Percentiles rank a stretch among this genome's conserved stretches.
phyloP scores from a whole-genome alignment of 1,140 invertebrate species.

The Nasonia vitripennis region DNA sequence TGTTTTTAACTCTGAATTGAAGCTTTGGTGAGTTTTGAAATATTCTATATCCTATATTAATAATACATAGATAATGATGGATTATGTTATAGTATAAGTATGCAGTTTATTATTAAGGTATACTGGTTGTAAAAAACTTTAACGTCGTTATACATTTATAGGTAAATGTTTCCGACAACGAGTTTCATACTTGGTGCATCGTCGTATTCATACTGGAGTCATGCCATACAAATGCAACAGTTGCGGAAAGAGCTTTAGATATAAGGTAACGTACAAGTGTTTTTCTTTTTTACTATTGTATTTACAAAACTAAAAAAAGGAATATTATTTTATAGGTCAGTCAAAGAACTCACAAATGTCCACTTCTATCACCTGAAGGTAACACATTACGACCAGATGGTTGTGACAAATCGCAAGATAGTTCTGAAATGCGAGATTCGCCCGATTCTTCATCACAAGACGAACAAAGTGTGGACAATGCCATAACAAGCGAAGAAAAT shows the following conservation, averaged over 20 bases:
- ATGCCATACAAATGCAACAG: slow-evolving; percentile 89
- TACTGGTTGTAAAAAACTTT: not conserved
- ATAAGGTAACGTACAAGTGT: slow-evolving; percentile 79
- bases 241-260: slow-evolving; percentile 88
- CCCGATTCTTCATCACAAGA: slow-evolving; percentile 21
- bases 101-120: not conserved
- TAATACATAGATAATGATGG: too few relatives aligned
- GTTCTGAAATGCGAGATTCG: slow-evolving; percentile 48
- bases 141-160: slow-evolving; percentile 65
- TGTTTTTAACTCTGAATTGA: slow-evolving; percentile 17
- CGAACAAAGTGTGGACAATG: not conserved
- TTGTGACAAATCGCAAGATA: slow-evolving; percentile 72
- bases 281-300: not conserved
- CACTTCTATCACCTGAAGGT: slow-evolving; percentile 77
- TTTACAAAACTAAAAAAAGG: slow-evolving; percentile 3
- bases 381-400: slow-evolving; percentile 71
- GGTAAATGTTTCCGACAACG: slow-evolving; percentile 91
- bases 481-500: slow-evolving; percentile 61
- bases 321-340: slow-evolving; percentile 77
- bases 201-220: slow-evolving; percentile 87
- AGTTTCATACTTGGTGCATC: slow-evolving; percentile 90
- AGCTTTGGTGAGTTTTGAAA: not conserved
- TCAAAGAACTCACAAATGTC: slow-evolving; percentile 87
- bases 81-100: not conserved
- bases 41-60: not conserved